These are phyloP conservation scores for Beaufortia kweichowensis DNA, from an alignment of 2,113 vertebrate genomes.

Conservation along the genomic window DNA sequence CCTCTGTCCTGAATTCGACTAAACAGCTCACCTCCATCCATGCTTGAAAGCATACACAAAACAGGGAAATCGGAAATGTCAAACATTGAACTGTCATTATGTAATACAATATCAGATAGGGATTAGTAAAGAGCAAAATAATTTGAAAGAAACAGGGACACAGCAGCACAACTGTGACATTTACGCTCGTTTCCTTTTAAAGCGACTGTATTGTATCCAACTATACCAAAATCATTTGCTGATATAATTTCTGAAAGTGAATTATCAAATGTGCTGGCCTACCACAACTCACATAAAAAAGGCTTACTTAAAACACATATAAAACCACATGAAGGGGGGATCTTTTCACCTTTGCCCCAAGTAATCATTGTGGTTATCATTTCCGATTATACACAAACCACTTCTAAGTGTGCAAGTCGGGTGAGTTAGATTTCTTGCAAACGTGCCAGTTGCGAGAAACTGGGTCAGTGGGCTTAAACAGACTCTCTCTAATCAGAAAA, in stretches of 20 bases:
- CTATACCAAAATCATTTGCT: too few species aligned
- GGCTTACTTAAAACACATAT: not conserved
- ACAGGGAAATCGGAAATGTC: not conserved
- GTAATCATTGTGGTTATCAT: slow-evolving; percentile 39
- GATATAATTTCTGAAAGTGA: not conserved
- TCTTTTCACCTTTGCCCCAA: not conserved
- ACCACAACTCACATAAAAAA: not conserved
- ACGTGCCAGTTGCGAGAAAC: slow-evolving; percentile 38
- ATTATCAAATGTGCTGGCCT: not conserved
- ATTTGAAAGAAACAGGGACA: too few species aligned
- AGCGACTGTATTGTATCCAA: too few species aligned
- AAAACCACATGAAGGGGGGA: slow-evolving; percentile 25
- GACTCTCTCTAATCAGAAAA: slow-evolving; percentile 12
- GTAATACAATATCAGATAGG: too few species aligned
- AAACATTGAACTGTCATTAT: too few species aligned
- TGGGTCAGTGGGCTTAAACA: slow-evolving; percentile 29
- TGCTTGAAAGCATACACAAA: slow-evolving; percentile 71
- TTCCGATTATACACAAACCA: slow-evolving; percentile 36
- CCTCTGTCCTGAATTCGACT: slow-evolving; percentile 96
- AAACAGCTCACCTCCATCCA: slow-evolving; percentile 96
- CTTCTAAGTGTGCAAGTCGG: slow-evolving; percentile 1
- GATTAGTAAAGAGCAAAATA: too few species aligned
- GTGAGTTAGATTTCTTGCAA: slow-evolving; percentile 52
- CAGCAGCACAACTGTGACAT: too few species aligned
- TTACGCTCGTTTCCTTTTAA: too few species aligned